These are phyloP conservation scores for Oreochromis grahami DNA, from an alignment of 2,797 vertebrate genomes.

Conservation along the genomic window DNA sequence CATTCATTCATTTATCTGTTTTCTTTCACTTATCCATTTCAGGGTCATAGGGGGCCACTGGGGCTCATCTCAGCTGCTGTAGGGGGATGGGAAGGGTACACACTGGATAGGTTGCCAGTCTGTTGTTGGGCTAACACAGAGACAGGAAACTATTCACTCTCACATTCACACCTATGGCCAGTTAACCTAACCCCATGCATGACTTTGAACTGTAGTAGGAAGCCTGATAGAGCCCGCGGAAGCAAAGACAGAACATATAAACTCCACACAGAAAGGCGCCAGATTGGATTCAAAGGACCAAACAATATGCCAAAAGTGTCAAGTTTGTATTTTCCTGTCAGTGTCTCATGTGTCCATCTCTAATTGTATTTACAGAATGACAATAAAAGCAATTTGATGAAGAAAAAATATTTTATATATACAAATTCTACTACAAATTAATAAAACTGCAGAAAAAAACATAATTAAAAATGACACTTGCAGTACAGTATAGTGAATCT, in stretches of 20 bases:
- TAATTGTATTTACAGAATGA: not conserved
- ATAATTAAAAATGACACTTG: not conserved
- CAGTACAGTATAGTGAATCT: not conserved
- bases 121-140: not conserved
- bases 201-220: not conserved
- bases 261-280: not conserved
- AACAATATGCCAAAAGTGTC: not conserved
- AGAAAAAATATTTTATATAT: not conserved
- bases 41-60: not conserved
- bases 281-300: not conserved
- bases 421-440: not conserved
- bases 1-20: not conserved
- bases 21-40: not conserved
- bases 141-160: not conserved
- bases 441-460: not conserved
- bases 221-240: not conserved
- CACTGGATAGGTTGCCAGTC: not conserved
- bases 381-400: not conserved
- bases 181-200: not conserved
- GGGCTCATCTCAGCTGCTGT: not conserved
- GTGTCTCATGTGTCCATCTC: not conserved
- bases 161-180: not conserved
- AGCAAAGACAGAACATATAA: not conserved
- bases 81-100: not conserved
- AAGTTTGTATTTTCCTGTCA: not conserved